phyloP scores from a whole-genome alignment of 2,888 invertebrate species.

The Amaurobius ferox region DNA sequence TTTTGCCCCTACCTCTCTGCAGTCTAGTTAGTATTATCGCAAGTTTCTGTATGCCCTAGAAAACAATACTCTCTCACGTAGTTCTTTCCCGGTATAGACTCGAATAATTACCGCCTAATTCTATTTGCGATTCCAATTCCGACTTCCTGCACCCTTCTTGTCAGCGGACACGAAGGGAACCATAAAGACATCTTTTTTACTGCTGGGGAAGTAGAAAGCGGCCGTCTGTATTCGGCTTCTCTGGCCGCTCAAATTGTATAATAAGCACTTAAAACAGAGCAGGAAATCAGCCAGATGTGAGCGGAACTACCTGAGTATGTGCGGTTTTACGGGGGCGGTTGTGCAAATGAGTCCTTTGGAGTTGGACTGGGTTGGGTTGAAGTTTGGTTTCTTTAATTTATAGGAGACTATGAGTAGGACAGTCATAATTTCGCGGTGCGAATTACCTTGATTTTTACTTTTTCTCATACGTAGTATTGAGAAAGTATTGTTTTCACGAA shows the following conservation, averaged over 20 bases:
- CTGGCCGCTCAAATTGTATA: background rate
- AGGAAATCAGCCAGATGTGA: slow-evolving; percentile 8
- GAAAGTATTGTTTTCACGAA: too few species aligned
- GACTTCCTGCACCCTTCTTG: slow-evolving; percentile 17
- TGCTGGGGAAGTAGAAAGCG: background rate
- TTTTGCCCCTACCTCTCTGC: too few species aligned
- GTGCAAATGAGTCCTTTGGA: background rate
- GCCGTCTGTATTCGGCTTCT: slow-evolving; percentile 10
- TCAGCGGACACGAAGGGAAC: background rate
- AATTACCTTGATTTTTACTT: too few species aligned
- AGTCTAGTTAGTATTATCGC: too few species aligned
- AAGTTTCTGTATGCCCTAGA: too few species aligned
- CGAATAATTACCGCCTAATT: background rate
- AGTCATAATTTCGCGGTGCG: too few species aligned
- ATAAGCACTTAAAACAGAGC: slow-evolving; percentile 17
- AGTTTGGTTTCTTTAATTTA: too few species aligned
- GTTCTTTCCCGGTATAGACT: too few species aligned
- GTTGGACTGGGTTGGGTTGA: background rate
- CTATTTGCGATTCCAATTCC: slow-evolving; percentile 5
- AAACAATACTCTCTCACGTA: too few species aligned
- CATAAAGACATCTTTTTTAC: background rate
- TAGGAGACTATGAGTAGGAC: too few species aligned
- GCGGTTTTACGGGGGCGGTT: background rate
- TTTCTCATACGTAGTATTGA: too few species aligned
- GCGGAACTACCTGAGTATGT: background rate